Base-by-base conservation (phyloP, 2,113 vertebrate species). In the Bambusicola thoracicus region DNA sequence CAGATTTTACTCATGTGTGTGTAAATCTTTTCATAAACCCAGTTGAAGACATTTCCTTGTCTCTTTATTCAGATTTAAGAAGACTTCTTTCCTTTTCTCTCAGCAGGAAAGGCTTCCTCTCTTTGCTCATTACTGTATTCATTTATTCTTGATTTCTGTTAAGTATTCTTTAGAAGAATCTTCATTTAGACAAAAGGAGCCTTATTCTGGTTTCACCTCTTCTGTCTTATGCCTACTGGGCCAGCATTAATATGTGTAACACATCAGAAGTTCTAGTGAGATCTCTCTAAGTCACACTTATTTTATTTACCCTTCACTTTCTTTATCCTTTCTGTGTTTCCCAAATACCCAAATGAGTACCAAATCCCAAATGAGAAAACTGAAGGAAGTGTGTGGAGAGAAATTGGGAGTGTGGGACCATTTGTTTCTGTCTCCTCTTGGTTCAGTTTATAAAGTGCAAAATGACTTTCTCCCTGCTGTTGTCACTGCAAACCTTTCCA, bases 61-160 rank as follows among this genome's bases (percentile, higher is more conserved):
- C 62, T 89, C 44, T 92, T 83, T 46, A 20, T 74, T 90, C 90
- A 67, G 59, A 62, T 74, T 82, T 91, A 85, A 87, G 79, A 81
- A 48, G 62, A 22, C 25, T 80, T 80, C 49, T 80, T 95, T 95
- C 78, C 75, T 86, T 81, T 86, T 49, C 81, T 89, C 87, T 80
- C 85, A 94, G 90, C 81, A 80, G 81, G 85, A 91, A 87, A 79
- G 75, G 10, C 75, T 92, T 95, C 90, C 93, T 85, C 85, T 76
- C 79, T 81, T 79, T 85, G 27, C 79, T 91, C 85, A 82, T 90
- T 90, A 85, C 63, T 85, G 55, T 82, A 63, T 92, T 94, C 63
- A 93, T 90, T 87, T 85, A 87, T 94, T 95, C 93, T 53, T 11
- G 1, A 66, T 67, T 85, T 91, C 75, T 69, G 14, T 82, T 89